Evolutionary conservation across 2,113 vertebrate genomes (phyloP).

Genomic region (Toxotes chatareus): DNA sequence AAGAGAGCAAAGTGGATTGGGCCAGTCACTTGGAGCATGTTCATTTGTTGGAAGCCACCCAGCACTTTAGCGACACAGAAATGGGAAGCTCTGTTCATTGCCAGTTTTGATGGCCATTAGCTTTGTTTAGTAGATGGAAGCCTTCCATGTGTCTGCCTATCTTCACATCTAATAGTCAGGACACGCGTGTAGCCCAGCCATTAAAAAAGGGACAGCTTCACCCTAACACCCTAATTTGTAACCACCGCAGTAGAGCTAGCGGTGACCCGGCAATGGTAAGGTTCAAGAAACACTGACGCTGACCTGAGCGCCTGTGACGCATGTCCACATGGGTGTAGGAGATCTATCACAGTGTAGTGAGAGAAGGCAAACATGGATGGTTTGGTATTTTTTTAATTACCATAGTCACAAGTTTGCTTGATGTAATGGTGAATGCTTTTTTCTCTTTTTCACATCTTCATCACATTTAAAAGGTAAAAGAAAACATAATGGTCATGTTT

Average conservation of each 20-base stretch:
- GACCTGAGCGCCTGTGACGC: neutral
- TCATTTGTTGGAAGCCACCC: slow-evolving; percentile 70
- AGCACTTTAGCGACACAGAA: slow-evolving; percentile 63
- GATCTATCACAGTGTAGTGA: neutral
- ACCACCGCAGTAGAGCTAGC: slow-evolving; percentile 10
- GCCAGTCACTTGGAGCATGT: slow-evolving; percentile 62
- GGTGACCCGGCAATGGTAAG: neutral
- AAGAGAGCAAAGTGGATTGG: slow-evolving; percentile 52
- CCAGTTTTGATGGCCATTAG: slow-evolving; percentile 58
- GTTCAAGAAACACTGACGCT: slow-evolving; percentile 2
- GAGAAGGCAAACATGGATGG: neutral
- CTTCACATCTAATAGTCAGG: slow-evolving; percentile 45
- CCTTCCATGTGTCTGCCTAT: slow-evolving; percentile 38
- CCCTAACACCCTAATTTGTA: slow-evolving; percentile 14
- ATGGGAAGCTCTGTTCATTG: slow-evolving; percentile 53
- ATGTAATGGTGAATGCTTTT: too few relatives aligned
- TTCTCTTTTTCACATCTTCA: neutral
- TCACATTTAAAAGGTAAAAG: neutral
- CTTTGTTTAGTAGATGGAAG: slow-evolving; percentile 51
- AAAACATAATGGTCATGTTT: neutral
- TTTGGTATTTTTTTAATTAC: too few relatives aligned
- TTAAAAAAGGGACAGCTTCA: slow-evolving; percentile 35
- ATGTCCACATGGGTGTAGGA: neutral
- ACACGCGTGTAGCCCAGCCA: neutral
- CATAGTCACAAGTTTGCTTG: too few relatives aligned